Conservation (phyloP, 1,140 invertebrate species). For the Chymomyza costata region DNA sequence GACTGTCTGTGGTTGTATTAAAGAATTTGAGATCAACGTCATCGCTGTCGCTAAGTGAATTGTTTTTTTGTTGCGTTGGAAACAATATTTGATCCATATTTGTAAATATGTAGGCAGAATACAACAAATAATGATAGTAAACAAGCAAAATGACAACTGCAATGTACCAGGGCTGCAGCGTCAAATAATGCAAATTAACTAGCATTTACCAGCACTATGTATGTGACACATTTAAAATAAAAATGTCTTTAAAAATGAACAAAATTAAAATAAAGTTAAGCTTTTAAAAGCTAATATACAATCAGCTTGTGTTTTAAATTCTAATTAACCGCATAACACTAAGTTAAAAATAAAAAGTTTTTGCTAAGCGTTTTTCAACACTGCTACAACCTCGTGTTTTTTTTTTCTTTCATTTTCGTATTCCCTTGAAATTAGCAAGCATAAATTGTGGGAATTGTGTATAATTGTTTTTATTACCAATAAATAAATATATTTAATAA, state of each 20-base stretch:
- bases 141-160: too few species aligned
- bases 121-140: slow-evolving; percentile 14
- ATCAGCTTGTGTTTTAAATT: too few species aligned
- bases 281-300: too few species aligned
- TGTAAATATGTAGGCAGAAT: not conserved
- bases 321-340: too few species aligned
- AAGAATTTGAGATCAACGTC: slow-evolving; percentile 63
- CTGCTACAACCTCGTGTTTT: slow-evolving; percentile 39
- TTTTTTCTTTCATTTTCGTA: slow-evolving; percentile 29
- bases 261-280: not conserved
- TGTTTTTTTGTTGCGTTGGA: slow-evolving; percentile 48
- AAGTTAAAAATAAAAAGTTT: too few species aligned
- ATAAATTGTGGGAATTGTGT: slow-evolving; percentile 8
- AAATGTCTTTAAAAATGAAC: too few species aligned
- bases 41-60: slow-evolving; percentile 50
- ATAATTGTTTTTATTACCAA: too few species aligned
- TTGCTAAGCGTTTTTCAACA: slow-evolving; percentile 5
- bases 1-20: slow-evolving; percentile 32
- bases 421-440: slow-evolving; percentile 26
- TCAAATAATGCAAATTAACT: too few species aligned
- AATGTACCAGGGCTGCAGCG: slow-evolving; percentile 12
- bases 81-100: slow-evolving; percentile 66
- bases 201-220: not conserved
- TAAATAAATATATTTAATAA: slow-evolving; percentile 18
- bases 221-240: too few species aligned